Evolutionary conservation across 2,888 invertebrate species (phyloP), one percentile per base, ranked within the genome.

Genomic region (Cosmia pyralina): DNA sequence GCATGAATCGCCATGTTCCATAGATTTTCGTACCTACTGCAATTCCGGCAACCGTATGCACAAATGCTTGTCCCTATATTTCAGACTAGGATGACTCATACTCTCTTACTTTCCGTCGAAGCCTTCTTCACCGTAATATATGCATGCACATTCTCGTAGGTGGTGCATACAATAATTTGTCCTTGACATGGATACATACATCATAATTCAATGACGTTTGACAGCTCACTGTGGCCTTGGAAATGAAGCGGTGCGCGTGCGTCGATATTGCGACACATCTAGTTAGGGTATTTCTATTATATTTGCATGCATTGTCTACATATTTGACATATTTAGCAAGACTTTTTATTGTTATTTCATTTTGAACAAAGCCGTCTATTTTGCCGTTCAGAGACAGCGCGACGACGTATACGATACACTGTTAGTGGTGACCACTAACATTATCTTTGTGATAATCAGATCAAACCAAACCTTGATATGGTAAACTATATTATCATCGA

Each of bases 121-220:
- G 19, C 15, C 34, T 50, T 34, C 50, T 48, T 34, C 22, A 46
- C 13, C 10, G 3, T 50, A 65, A 60, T 76, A 1, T 59, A 64
- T 22, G 59, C 63, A 67, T 83, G 72, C 67, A 76, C 44, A 62
- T 67, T 64, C 11, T 65, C 22, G 79, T 76, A 69, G 85, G 75
- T 72, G 59, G 75, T 50, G 75, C 58, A 57, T 52, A 77, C 53
- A 66, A 59, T 64, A 15, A 69, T 52, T 15, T 85, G 86, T 86
- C 86, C 86, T 86, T 87, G 86, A 81, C 86, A 87, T 67, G 60
- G 28, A 82, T 86, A 66, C 80, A 87, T 77, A 71, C 62, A 83
- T 86, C 85, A 87, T 79, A 80, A 81, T 81, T 86, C 90, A 90
- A 90, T 90, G 90, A 90, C 90, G 83, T 80, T 82, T 85, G 82